phyloP scores from a whole-genome alignment of 2,888 invertebrate species.

The Patella depressa region DNA sequence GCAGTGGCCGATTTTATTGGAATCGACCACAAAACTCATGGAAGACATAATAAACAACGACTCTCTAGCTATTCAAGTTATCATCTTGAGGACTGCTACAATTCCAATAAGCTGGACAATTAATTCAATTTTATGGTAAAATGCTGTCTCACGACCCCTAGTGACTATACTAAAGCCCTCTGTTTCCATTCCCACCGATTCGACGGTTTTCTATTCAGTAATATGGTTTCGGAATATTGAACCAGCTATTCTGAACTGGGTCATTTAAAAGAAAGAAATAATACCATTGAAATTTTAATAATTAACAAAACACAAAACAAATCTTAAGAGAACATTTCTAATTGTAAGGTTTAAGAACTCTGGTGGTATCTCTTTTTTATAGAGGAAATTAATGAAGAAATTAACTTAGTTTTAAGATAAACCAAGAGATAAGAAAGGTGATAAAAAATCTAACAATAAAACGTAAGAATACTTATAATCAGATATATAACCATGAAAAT shows the following conservation, averaged over 20 bases:
- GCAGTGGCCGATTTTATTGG: slow-evolving; percentile 2
- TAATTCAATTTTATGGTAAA: slow-evolving; percentile 28
- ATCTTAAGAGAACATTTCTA: too few relatives aligned
- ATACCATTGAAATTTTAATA: too few relatives aligned
- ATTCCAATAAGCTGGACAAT: slow-evolving; percentile 26
- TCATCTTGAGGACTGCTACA: slow-evolving; percentile 15
- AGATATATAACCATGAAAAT: background rate
- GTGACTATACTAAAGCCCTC: slow-evolving; percentile 10
- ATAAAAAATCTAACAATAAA: slow-evolving; percentile 7
- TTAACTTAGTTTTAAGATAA: slow-evolving; percentile 1
- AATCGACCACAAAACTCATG: background rate
- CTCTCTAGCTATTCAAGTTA: slow-evolving; percentile 10
- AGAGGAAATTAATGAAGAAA: background rate
- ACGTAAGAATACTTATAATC: slow-evolving; percentile 1
- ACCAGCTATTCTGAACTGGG: too few relatives aligned
- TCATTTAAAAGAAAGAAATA: too few relatives aligned
- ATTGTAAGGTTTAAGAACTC: too few relatives aligned
- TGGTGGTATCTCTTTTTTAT: too few relatives aligned
- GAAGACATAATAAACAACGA: slow-evolving; percentile 10
- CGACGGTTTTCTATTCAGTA: too few relatives aligned
- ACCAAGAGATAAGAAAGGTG: background rate
- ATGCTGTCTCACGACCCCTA: slow-evolving; percentile 24
- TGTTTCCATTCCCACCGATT: background rate
- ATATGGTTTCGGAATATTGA: too few relatives aligned
- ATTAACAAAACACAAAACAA: too few relatives aligned